Base-by-base conservation (phyloP, 1,140 invertebrate genomes). In the Sycophaga agraensis region DNA sequence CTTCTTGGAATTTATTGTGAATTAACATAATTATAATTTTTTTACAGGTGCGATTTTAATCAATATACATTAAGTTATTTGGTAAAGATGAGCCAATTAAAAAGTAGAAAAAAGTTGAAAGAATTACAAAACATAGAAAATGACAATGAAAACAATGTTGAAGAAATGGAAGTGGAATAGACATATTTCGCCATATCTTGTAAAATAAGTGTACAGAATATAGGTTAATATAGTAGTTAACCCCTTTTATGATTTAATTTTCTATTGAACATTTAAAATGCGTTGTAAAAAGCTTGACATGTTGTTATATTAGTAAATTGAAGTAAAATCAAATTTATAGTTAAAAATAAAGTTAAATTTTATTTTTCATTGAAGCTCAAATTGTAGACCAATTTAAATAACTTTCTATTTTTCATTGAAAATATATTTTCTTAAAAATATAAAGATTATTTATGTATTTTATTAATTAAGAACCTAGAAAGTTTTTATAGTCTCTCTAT, bases 41-140 rank as follows among this genome's bases (percentile, higher is more conserved):
- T 63, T 86, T 87, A 39, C 70, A 91, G 89, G 68, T 92, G 90
- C 70, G 90, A 93, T 76, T 91, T 88, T 70, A 92, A 92, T 74
- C 89, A 90, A 68, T 92, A 90, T 67, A 91, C 89, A 0, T 81
- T 90, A 51, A 80, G 81, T 14, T 90, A 88, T 66, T 78, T 92
- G 1, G 72, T 82, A 59, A 82, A 76, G 3, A 77, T 88, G 4
- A 85, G 84, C 1, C 75, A 84, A 26, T 64, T 82, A n/a, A 79
- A 76, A 49, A 62, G 49, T 17, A 69, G 67, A 6, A 82, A 82
- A 63, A 56, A 67, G 21, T 22, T 31, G 63, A 59, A 59, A 11
- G 34, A 60, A 49, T 22, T 66, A 39, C 42, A 68, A 12, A 58
- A 53, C 64, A 57, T 49, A 11, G 73, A 71, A 0, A 77, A 56